Conservation (phyloP, 2,888 invertebrate species). For the Polyommatus icarus region DNA sequence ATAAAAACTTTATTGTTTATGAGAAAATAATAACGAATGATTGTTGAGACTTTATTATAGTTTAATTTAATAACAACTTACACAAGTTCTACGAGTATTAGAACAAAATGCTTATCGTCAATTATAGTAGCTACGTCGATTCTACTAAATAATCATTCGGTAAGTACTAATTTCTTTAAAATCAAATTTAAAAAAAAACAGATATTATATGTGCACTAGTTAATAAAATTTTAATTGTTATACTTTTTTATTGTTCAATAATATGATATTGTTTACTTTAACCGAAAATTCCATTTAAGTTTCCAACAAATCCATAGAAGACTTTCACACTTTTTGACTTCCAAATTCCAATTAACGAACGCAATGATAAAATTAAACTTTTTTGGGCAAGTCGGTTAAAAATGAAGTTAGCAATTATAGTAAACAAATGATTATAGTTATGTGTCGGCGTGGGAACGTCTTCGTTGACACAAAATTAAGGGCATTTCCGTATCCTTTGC, state of each 20-base stretch:
- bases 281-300: neutral
- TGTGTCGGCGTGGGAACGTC: slow-evolving; percentile 3
- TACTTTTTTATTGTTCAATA: too few relatives aligned
- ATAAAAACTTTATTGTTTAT: neutral
- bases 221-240: too few relatives aligned
- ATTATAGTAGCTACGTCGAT: too few relatives aligned
- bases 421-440: neutral
- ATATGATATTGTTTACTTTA: too few relatives aligned
- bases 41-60: neutral
- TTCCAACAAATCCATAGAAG: neutral
- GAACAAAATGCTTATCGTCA: neutral
- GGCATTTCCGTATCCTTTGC: neutral
- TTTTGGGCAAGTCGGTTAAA: neutral
- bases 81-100: neutral
- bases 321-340: neutral
- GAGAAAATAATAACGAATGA: neutral
- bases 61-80: neutral
- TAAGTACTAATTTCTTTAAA: too few relatives aligned
- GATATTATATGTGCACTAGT: too few relatives aligned
- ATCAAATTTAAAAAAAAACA: too few relatives aligned
- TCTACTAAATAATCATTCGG: too few relatives aligned
- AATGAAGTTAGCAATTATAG: neutral
- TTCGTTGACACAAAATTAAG: slow-evolving; percentile 4
- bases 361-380: neutral
- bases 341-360: neutral